Evolutionary conservation across 2,888 invertebrate genomes (phyloP).

Genomic region (Platycheirus albimanus): DNA sequence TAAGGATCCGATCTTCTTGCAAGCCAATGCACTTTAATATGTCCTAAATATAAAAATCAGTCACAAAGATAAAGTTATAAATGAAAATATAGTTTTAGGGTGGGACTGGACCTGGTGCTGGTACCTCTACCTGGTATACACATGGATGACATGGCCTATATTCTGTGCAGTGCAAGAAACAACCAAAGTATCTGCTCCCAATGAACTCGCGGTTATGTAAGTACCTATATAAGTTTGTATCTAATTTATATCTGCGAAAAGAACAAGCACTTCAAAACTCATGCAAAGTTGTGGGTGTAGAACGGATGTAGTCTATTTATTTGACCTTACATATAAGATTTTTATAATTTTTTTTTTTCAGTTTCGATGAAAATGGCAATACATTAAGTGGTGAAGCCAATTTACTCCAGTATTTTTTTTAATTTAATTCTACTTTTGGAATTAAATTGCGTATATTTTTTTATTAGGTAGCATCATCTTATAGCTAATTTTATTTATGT

Average conservation of each 20-base stretch:
- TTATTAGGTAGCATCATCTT: slow-evolving; percentile 67
- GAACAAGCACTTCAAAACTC: slow-evolving; percentile 46
- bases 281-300: slow-evolving; percentile 58
- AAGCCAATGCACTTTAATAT: slow-evolving; percentile 13
- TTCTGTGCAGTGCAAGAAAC: too few species aligned
- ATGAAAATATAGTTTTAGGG: too few species aligned
- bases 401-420: slow-evolving; percentile 45
- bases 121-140: too few species aligned
- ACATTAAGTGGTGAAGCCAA: slow-evolving; percentile 62
- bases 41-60: slow-evolving; percentile 3
- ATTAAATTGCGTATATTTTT: slow-evolving; percentile 62
- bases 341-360: slow-evolving; percentile 8
- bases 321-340: slow-evolving; percentile 62
- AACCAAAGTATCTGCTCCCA: neutral
- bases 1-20: slow-evolving; percentile 17
- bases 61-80: too few species aligned
- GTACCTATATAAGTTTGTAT: neutral
- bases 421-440: slow-evolving; percentile 49
- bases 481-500: slow-evolving; percentile 69
- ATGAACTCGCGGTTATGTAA: neutral
- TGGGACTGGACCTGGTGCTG: too few species aligned
- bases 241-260: slow-evolving; percentile 43
- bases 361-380: slow-evolving; percentile 62
- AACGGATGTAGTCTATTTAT: slow-evolving; percentile 72
- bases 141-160: too few species aligned